phyloP scores from a whole-genome alignment of 2,888 invertebrate species.

The Lymantria monacha region DNA sequence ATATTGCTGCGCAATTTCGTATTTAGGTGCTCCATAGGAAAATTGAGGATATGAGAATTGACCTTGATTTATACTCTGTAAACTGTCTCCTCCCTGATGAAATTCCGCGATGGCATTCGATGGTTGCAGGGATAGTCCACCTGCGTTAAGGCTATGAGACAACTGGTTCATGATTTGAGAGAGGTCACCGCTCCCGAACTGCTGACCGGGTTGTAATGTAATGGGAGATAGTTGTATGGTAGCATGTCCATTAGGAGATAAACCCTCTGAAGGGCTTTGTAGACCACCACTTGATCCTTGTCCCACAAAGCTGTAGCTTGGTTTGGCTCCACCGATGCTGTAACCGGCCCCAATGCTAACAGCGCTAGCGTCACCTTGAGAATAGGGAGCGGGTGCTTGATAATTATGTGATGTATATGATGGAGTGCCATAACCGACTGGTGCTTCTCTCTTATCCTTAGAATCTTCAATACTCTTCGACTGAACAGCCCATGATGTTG shows the following conservation, averaged over 20 bases:
- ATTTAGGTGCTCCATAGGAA: conserved; percentile 53
- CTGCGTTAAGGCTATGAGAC: conserved; percentile 61
- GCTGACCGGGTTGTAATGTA: conserved; percentile 59
- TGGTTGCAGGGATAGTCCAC: conserved; percentile 58
- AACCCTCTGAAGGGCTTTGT: conserved; percentile 52
- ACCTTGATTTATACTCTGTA: conserved; percentile 37
- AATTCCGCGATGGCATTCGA: conserved; percentile 54
- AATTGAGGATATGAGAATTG: conserved; percentile 58
- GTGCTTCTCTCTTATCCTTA: conserved; percentile 71
- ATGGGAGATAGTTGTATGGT: conserved; percentile 65
- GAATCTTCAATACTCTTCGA: conserved; percentile 58
- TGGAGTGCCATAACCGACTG: conserved; percentile 49
- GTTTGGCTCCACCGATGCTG: conserved; percentile 71
- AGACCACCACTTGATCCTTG: conserved; percentile 50
- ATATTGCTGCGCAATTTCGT: conserved; percentile 50
- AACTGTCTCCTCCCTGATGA: conserved; percentile 50
- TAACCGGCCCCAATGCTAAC: conserved; percentile 75
- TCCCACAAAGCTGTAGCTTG: conserved; percentile 53
- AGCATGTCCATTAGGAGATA: conserved; percentile 55
- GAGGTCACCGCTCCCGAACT: conserved; percentile 53
- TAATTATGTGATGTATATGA: conserved; percentile 41
- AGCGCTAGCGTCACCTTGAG: conserved; percentile 65
- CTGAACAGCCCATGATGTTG: conserved; percentile 60
- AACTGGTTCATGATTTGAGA: conserved; percentile 71
- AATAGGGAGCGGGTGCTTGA: conserved; percentile 29